Evolutionary conservation across 2,113 vertebrate species (phyloP).

Genomic region (Dipodomys merriami): DNA sequence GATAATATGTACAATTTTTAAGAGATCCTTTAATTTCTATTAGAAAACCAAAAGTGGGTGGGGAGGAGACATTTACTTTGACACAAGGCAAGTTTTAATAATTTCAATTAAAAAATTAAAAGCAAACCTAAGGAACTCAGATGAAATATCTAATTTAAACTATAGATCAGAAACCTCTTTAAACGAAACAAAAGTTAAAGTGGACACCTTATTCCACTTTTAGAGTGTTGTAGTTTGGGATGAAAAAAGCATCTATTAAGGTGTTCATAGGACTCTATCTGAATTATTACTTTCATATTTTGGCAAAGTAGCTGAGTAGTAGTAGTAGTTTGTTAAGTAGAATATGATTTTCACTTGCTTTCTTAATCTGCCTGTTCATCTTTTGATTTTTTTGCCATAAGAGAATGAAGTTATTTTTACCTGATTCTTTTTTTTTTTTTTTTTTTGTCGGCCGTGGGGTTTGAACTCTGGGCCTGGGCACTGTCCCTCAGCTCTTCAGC

Average conservation of each 20-base stretch:
- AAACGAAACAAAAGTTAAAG: neutral
- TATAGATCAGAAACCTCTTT: neutral
- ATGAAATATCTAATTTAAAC: slow-evolving; percentile 44
- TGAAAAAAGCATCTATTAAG: neutral
- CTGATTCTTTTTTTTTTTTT: slow-evolving; percentile 19
- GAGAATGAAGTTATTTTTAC: neutral
- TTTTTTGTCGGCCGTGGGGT: too few species aligned
- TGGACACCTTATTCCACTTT: neutral
- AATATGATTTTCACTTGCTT: slow-evolving; percentile 17
- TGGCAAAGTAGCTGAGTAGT: slow-evolving; percentile 10
- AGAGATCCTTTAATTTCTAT: neutral
- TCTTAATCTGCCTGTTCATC: neutral
- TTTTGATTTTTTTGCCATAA: neutral
- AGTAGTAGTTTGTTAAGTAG: slow-evolving; percentile 3
- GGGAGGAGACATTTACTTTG: neutral
- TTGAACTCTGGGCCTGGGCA: too few species aligned
- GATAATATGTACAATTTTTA: neutral
- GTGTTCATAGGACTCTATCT: neutral
- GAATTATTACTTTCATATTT: slow-evolving; percentile 54
- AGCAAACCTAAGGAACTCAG: neutral
- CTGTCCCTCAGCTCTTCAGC: too few species aligned
- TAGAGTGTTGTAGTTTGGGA: slow-evolving; percentile 16
- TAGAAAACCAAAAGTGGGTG: neutral
- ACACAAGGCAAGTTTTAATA: slow-evolving; percentile 13
- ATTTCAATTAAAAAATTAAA: neutral